Evolutionary conservation across 2,888 invertebrate genomes (phyloP), one percentile per base, ranked within the genome.

Genomic region (Folsomia manolachei): DNA sequence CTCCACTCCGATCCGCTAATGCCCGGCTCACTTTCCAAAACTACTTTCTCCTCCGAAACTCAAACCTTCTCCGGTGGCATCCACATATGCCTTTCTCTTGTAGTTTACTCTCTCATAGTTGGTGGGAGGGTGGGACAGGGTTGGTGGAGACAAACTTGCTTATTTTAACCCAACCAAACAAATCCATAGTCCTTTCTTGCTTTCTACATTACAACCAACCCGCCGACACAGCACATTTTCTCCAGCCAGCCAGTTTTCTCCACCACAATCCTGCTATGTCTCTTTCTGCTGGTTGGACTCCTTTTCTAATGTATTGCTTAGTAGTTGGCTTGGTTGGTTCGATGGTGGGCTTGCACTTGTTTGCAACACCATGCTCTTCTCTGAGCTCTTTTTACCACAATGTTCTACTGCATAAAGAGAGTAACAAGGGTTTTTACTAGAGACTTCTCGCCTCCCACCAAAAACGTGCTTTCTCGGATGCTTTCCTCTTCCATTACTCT

Each of bases 1-100:
- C 23, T 26, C 70, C 78, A 77, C 71, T 76, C 75, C 78, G 78
- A 73, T 74, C 39, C 63, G 21, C 64, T 65, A 27, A 64, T 69
- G 27, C 56, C 63, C 39, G 60, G 71, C 66, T 69, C 53, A 67
- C 68, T 71, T 73, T 71, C 67, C 70, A 53, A 73, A 75, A 71
- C 66, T 63, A 71, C 69, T 72, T 70, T 70, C 74, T 74, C 27
- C 63, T 70, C 52, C 65, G 26, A 63, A 62, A 64, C n/a, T n/a
- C n/a, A n/a, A n/a, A n/a, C n/a, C n/a, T n/a, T n/a, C n/a, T n/a
- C n/a, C n/a, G n/a, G n/a, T n/a, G n/a, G n/a, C n/a, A n/a, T n/a
- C n/a, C n/a, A n/a, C n/a, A n/a, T n/a, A n/a, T n/a, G n/a, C n/a
- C n/a, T n/a, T n/a, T n/a, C n/a, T n/a, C n/a, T n/a, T n/a, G n/a